phyloP scores from a whole-genome alignment of 2,797 vertebrate genomes.

The Hemitrygon akajei region DNA sequence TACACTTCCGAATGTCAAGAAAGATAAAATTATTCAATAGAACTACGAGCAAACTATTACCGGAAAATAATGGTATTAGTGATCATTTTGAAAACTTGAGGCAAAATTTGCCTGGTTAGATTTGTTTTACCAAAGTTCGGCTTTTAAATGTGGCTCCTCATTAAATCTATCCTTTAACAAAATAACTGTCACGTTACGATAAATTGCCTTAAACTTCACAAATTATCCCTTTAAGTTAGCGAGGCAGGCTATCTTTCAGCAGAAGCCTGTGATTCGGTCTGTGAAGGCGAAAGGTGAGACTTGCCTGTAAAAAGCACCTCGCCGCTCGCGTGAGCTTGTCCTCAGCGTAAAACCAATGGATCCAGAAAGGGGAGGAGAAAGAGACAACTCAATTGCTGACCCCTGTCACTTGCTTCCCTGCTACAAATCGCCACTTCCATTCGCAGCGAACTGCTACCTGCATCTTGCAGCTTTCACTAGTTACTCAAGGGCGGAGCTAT shows the following conservation, averaged over 20 bases:
- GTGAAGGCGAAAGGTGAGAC: neutral
- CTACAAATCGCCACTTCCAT: neutral
- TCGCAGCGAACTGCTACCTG: neutral
- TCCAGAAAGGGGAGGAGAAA: neutral
- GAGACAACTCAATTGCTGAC: neutral
- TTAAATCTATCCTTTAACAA: neutral
- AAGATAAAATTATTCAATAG: neutral
- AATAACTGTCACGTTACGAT: neutral
- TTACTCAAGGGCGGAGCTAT: constrained; percentile 17
- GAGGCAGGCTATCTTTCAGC: neutral
- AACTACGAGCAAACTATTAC: neutral
- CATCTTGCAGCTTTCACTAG: too few relatives aligned
- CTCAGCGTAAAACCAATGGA: neutral
- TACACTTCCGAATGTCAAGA: neutral
- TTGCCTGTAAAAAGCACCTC: neutral
- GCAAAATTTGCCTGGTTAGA: neutral
- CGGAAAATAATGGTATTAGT: neutral
- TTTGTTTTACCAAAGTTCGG: neutral
- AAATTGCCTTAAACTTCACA: neutral
- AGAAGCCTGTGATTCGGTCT: neutral
- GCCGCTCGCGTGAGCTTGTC: neutral
- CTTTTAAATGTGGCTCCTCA: neutral
- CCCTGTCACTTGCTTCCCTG: neutral
- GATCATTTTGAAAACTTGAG: neutral
- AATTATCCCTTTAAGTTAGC: neutral